Evolutionary conservation across 2,113 vertebrate species (phyloP), one percentile per base, ranked within the genome.

Genomic region (Ochotona princeps): DNA sequence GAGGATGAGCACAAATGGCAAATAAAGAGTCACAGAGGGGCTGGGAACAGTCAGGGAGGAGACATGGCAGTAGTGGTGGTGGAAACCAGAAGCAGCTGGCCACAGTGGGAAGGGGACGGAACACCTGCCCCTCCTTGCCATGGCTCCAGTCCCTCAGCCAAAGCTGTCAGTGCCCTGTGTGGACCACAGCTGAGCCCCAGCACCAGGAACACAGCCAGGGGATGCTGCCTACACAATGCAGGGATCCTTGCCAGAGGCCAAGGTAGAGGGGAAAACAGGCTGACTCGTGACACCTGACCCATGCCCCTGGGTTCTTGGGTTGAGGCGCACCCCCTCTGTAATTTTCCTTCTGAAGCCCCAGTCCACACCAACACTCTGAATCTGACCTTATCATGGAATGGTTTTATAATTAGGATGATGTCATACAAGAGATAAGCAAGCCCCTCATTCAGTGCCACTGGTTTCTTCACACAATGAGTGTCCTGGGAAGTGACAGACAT

Each of bases 151-250:
- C 76, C 1, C 0, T 69, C 25, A 26, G 73, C 90, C 88, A 96
- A 92, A 38, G 74, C 79, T 89, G 44, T 88, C 83, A 72, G 20
- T 44, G 32, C 25, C 63, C n/a, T 44, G 2, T 78, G 57, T 32
- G 0, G 6, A 3, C 54, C 69, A 26, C 90, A 91, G 90, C 92
- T 73, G 90, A 95, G 94, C 44, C 88, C 89, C 65, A 87, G 51
- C 63, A 47, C 70, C 65, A 38, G 79, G 67, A 69, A 38, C 28
- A 9, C 35, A 49, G 70, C 47, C 85, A 66, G 61, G 13, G 35
- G 26, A 82, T 1, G 25, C 11, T 51, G 44, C 66, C 51, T 18
- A 69, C 63, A 61, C 9, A 54, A 32, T 47, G 32, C 35, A 82
- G 25, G 57, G 17, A 13, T 8, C 23, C 8, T 28, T 63, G 95